A percentile compares a stretch with the other conserved stretches of the same genome.
These are phyloP conservation scores for Nyctereutes procyonoides DNA, from an alignment of 2,113 vertebrate species.

Conservation along the genomic window DNA sequence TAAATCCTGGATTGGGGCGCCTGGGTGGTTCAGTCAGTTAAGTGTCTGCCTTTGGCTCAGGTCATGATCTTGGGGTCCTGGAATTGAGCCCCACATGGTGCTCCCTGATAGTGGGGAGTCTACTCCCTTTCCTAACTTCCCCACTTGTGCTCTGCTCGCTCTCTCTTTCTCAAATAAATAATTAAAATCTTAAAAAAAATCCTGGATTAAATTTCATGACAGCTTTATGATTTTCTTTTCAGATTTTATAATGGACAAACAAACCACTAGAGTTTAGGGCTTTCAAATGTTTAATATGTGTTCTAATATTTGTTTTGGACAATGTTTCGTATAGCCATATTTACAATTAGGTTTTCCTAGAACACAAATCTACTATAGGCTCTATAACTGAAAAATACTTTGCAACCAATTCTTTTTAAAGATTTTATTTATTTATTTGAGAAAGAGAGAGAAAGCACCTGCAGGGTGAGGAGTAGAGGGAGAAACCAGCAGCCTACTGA, in stretches of 20 bases:
- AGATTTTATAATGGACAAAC: constrained; percentile 30
- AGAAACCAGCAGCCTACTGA: too few relatives aligned
- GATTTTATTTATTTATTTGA: too few relatives aligned
- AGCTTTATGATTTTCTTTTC: neutral
- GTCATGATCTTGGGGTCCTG: too few relatives aligned
- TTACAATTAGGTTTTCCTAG: neutral
- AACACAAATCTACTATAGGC: neutral
- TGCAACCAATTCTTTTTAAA: neutral
- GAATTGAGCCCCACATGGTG: too few relatives aligned
- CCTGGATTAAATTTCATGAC: neutral
- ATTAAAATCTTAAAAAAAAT: neutral
- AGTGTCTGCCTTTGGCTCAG: too few relatives aligned
- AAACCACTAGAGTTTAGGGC: neutral
- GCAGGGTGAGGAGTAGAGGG: too few relatives aligned
- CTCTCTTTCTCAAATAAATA: too few relatives aligned
- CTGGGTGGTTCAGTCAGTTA: too few relatives aligned
- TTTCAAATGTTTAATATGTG: neutral
- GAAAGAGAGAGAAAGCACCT: too few relatives aligned
- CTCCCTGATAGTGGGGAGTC: too few relatives aligned
- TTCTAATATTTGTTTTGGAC: constrained; percentile 39
- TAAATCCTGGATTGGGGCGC: constrained; percentile 4
- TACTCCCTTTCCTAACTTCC: too few relatives aligned
- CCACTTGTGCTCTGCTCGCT: too few relatives aligned
- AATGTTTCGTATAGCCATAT: neutral
- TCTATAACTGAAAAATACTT: neutral